Evolutionary conservation across 2,113 vertebrate genomes (phyloP).

Genomic region (Gambusia affinis): DNA sequence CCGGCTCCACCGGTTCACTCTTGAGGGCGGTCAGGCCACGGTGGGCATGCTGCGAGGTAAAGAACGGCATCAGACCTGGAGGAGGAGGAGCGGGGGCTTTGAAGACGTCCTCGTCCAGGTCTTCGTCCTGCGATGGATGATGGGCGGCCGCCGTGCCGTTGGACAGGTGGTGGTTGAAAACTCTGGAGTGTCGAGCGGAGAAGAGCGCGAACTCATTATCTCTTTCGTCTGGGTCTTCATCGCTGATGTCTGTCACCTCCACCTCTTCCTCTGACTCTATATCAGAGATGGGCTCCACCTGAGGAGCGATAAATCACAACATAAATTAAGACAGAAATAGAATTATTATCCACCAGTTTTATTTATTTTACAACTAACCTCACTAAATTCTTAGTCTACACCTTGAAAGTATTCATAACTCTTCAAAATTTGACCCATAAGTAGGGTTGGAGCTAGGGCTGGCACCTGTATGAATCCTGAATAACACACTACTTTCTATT

Average conservation of each 20-base stretch:
- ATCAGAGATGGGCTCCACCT: conserved; percentile 93
- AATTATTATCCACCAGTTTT: not conserved
- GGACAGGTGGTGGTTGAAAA: conserved; percentile 37
- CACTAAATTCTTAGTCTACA: not conserved
- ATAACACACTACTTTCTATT: too few relatives aligned
- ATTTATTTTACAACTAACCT: not conserved
- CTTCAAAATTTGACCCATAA: not conserved
- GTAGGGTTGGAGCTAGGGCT: too few relatives aligned
- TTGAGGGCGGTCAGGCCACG: conserved; percentile 63
- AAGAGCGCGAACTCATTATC: conserved; percentile 75
- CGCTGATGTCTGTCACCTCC: conserved; percentile 92
- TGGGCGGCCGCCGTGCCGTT: conserved; percentile 55
- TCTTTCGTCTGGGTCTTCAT: conserved; percentile 82
- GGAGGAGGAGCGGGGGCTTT: conserved; percentile 85
- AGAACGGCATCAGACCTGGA: conserved; percentile 66
- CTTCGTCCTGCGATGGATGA: conserved; percentile 73
- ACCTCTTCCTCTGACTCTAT: conserved; percentile 89
- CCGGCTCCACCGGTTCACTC: conserved; percentile 71
- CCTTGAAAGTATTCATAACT: not conserved
- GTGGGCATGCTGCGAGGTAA: conserved; percentile 55
- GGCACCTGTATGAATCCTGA: too few relatives aligned
- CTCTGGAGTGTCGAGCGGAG: conserved; percentile 51
- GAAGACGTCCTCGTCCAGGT: conserved; percentile 92
- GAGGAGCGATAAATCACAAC: not conserved
- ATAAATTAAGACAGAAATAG: not conserved